Evolutionary conservation across 2,797 vertebrate genomes (phyloP).

Genomic region (Sebastes vulpes): DNA sequence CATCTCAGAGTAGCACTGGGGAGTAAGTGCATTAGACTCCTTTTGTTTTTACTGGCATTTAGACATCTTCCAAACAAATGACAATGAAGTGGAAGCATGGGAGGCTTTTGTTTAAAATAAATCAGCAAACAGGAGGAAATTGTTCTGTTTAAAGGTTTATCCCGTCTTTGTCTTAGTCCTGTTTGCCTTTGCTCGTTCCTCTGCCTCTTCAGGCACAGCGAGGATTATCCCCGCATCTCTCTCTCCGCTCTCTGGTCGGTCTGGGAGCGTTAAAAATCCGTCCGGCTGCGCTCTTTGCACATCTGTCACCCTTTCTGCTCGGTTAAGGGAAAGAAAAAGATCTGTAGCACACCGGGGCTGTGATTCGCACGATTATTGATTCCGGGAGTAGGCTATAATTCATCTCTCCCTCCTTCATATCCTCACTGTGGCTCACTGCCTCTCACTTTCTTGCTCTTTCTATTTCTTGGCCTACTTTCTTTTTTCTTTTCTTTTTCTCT

Average conservation of each 20-base stretch:
- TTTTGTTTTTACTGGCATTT: slow-evolving; percentile 21
- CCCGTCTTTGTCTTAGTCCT: slow-evolving; percentile 36
- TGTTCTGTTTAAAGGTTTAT: slow-evolving; percentile 40
- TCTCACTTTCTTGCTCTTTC: slow-evolving; percentile 29
- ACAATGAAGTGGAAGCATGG: not conserved
- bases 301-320: slow-evolving; percentile 63
- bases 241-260: slow-evolving; percentile 36
- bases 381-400: slow-evolving; percentile 67
- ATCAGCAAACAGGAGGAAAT: slow-evolving; percentile 20
- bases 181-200: slow-evolving; percentile 30
- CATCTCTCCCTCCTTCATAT: slow-evolving; percentile 53
- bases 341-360: slow-evolving; percentile 55
- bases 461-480: not conserved
- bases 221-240: slow-evolving; percentile 38
- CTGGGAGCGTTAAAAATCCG: slow-evolving; percentile 57
- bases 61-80: slow-evolving; percentile 34
- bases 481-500: not conserved
- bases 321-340: slow-evolving; percentile 54
- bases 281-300: slow-evolving; percentile 47
- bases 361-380: slow-evolving; percentile 77
- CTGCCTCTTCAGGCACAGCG: slow-evolving; percentile 25
- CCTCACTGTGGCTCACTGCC: slow-evolving; percentile 32
- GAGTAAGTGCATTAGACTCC: not conserved
- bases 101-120: slow-evolving; percentile 42
- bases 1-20: not conserved